These are phyloP conservation scores for Agrotis exclamationis DNA, from an alignment of 2,888 invertebrate genomes.

Conservation along the genomic window DNA sequence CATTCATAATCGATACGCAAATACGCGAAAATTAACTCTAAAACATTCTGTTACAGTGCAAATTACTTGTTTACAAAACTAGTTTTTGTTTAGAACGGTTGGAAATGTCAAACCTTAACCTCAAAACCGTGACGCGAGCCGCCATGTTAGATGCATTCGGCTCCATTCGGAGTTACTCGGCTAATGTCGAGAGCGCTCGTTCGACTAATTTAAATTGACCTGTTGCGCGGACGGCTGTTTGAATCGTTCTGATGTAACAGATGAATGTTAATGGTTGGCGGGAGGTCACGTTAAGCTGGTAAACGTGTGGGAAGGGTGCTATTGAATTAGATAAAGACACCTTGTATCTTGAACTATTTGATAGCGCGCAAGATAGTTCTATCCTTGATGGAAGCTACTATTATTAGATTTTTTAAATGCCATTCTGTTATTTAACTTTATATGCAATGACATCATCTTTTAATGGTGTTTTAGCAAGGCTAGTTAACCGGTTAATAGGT, in stretches of 20 bases:
- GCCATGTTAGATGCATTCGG: conserved; percentile 86
- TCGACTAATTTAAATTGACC: conserved; percentile 74
- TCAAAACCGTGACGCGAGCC: conserved; percentile 88
- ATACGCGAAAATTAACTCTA: conserved; percentile 74
- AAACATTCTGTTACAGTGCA: conserved; percentile 59
- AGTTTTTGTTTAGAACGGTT: conserved; percentile 80
- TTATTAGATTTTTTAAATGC: conserved; percentile 57
- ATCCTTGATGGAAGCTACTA: conserved; percentile 70
- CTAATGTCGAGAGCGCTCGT: conserved; percentile 66
- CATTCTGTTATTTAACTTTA: conserved; percentile 43
- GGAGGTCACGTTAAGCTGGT: conserved; percentile 75
- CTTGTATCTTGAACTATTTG: conserved; percentile 82
- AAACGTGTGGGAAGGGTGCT: conserved; percentile 74
- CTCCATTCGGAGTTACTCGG: conserved; percentile 79
- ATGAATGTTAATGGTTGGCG: conserved; percentile 53
- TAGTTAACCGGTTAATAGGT: conserved; percentile 16
- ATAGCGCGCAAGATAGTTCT: conserved; percentile 72
- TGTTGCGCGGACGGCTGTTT: conserved; percentile 56
- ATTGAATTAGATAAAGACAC: conserved; percentile 83
- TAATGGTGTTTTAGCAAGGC: conserved; percentile 17
- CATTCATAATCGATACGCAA: conserved; percentile 63
- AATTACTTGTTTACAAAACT: conserved; percentile 57
- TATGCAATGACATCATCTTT: conserved; percentile 45
- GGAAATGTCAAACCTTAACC: conserved; percentile 91
- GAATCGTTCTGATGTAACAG: conserved; percentile 49